Conservation (phyloP, 2,888 invertebrate genomes). For the Geophilus truncorum region DNA sequence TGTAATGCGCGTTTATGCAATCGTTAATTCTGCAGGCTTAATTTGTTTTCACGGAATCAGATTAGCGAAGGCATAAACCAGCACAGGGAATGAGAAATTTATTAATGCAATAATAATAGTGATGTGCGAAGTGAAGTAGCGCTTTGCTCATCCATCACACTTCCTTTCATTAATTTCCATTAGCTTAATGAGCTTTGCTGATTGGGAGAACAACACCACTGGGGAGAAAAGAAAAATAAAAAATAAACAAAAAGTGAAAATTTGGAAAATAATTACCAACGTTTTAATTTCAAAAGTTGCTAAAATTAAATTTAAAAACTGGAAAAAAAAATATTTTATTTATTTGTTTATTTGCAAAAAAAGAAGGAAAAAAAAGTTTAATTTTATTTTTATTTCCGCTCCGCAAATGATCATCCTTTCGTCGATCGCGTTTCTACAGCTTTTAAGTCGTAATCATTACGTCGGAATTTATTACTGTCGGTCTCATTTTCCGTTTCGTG, state of each 20-base stretch:
- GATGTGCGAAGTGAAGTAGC: neutral
- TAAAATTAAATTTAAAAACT: too few species aligned
- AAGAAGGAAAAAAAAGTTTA: neutral
- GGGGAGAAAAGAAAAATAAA: neutral
- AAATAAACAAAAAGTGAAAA: neutral
- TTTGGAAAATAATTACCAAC: neutral
- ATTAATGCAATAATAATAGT: neutral
- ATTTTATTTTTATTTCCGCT: neutral
- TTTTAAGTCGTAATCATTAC: neutral
- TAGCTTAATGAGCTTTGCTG: conserved; percentile 4
- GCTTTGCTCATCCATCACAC: neutral
- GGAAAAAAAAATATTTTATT: neutral
- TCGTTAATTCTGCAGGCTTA: neutral
- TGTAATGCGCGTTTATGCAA: neutral
- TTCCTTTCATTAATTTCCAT: conserved; percentile 1
- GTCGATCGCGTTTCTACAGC: neutral
- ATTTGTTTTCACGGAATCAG: neutral
- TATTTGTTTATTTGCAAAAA: neutral
- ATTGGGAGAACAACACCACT: neutral
- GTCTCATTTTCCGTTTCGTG: neutral
- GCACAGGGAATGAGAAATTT: neutral
- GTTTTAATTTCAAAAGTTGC: neutral
- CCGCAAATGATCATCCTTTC: neutral
- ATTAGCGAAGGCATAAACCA: neutral
- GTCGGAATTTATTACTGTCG: neutral